These are phyloP conservation scores for Watsonalla cultraria DNA, from an alignment of 2,888 invertebrate genomes.

Conservation along the genomic window DNA sequence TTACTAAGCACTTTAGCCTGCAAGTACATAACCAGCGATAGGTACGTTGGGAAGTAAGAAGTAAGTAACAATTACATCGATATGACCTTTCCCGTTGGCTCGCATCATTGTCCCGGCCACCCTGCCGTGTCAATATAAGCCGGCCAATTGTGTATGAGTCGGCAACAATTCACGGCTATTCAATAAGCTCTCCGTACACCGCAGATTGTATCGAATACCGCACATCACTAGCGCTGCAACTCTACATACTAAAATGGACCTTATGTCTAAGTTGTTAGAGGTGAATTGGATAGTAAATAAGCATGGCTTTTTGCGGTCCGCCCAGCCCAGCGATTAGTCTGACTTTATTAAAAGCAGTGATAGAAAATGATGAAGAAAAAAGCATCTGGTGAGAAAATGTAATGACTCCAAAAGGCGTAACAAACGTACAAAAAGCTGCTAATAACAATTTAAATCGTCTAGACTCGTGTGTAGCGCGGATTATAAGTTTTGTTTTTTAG, in stretches of 20 bases:
- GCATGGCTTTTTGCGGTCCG: constrained; percentile 9
- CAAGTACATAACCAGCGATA: too few species aligned
- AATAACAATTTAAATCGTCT: constrained; percentile 10
- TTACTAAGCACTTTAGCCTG: too few species aligned
- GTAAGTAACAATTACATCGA: constrained; percentile 11
- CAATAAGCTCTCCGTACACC: constrained; percentile 62
- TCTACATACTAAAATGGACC: constrained; percentile 13
- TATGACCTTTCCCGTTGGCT: constrained; percentile 12
- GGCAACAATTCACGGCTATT: constrained; percentile 65
- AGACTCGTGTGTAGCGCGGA: constrained; percentile 3
- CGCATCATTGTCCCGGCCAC: constrained; percentile 50
- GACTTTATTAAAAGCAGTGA: constrained; percentile 29
- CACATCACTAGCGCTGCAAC: constrained; percentile 15
- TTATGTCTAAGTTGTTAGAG: constrained; percentile 10
- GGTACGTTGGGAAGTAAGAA: background rate
- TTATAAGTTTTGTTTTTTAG: constrained; percentile 5
- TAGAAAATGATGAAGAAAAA: constrained; percentile 30
- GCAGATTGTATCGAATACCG: constrained; percentile 56
- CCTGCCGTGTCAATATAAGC: constrained; percentile 68
- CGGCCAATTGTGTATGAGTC: constrained; percentile 68
- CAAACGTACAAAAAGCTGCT: constrained; percentile 15
- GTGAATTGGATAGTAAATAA: background rate
- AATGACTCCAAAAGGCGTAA: constrained; percentile 27
- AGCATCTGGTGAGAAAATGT: constrained; percentile 26
- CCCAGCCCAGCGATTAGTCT: constrained; percentile 17